Percentiles rank a stretch among this genome's conserved stretches.
Conservation (phyloP, 1,140 invertebrate species). For the Magallana angulata region DNA sequence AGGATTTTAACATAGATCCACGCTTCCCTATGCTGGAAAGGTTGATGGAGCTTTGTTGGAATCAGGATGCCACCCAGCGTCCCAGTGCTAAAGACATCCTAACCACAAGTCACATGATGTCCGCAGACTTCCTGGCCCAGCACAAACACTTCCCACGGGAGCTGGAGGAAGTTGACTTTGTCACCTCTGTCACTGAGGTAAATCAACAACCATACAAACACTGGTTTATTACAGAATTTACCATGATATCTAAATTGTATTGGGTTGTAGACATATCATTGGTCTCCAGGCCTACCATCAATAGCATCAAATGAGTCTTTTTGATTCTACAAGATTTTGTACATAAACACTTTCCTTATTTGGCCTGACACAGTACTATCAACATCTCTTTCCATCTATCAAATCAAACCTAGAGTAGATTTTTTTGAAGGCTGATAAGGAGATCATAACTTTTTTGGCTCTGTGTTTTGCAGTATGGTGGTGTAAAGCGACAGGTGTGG, state of each 20-base stretch:
- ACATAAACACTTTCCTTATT: too few relatives aligned
- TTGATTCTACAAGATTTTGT: too few relatives aligned
- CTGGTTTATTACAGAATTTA: neutral
- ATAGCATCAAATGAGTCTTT: too few relatives aligned
- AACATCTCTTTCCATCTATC: too few relatives aligned
- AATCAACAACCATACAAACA: neutral
- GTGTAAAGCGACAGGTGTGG: conserved; percentile 48
- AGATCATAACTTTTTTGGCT: too few relatives aligned
- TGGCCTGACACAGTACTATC: too few relatives aligned
- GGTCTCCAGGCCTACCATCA: too few relatives aligned
- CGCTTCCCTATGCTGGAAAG: conserved; percentile 67
- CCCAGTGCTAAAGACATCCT: conserved; percentile 64
- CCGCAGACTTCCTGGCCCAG: conserved; percentile 63
- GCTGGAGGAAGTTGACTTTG: conserved; percentile 52
- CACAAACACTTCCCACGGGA: conserved; percentile 48
- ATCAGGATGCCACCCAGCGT: conserved; percentile 56
- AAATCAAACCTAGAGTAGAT: too few relatives aligned
- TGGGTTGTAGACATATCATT: too few relatives aligned
- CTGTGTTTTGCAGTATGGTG: conserved; percentile 11
- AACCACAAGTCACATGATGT: conserved; percentile 53
- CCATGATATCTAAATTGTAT: too few relatives aligned
- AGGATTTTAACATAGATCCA: conserved; percentile 71
- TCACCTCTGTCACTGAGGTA: conserved; percentile 40
- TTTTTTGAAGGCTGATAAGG: too few relatives aligned
- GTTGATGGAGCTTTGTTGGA: conserved; percentile 68